Percentiles rank a stretch among this genome's conserved stretches.
Conservation (phyloP, 2,888 invertebrate genomes). For the Ichneumoninae sp. region DNA sequence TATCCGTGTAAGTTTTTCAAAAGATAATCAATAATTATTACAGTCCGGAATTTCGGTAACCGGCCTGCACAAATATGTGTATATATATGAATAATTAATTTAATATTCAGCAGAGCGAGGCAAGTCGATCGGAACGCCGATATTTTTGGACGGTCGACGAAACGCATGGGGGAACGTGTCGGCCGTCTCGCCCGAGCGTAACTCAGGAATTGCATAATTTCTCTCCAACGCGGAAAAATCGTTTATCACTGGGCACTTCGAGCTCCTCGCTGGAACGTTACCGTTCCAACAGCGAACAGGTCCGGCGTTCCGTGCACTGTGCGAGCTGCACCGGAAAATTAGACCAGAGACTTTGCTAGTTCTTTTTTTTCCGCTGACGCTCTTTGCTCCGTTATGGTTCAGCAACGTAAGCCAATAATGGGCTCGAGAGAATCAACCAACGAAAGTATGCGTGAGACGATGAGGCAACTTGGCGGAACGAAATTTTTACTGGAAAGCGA, state of each 20-base stretch:
- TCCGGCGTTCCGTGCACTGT: background rate
- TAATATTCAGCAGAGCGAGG: background rate
- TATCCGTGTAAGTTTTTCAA: background rate
- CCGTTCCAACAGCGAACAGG: background rate
- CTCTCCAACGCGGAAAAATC: background rate
- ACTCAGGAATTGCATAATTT: conserved; percentile 1
- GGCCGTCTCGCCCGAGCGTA: background rate
- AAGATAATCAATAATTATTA: background rate
- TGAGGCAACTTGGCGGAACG: background rate
- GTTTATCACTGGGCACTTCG: background rate
- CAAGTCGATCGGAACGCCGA: background rate
- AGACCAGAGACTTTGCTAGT: background rate
- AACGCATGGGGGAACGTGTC: conserved; percentile 2
- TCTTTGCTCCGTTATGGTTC: background rate
- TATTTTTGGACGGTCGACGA: background rate
- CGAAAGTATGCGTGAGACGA: background rate
- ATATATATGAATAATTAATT: background rate
- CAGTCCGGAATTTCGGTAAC: background rate
- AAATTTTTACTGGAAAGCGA: background rate
- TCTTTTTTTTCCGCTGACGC: background rate
- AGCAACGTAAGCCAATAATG: background rate
- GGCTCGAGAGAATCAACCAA: background rate
- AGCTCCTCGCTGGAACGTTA: background rate
- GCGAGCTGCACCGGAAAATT: background rate
- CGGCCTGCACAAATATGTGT: background rate